Conservation (phyloP, 2,113 vertebrate genomes). For the Odontophorus gujanensis region DNA sequence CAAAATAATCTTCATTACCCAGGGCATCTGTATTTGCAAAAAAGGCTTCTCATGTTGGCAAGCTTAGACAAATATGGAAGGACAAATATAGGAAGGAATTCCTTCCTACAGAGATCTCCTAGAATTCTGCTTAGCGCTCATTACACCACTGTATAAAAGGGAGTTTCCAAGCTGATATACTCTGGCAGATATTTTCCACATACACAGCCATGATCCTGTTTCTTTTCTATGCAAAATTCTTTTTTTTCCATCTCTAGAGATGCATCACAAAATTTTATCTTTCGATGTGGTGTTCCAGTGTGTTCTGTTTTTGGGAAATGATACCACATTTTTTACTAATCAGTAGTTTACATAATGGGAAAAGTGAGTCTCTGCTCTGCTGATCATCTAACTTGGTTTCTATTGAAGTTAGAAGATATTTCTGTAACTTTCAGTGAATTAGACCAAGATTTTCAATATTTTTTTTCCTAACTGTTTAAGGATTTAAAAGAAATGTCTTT, state of each 20-base stretch:
- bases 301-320: not conserved
- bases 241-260: not conserved
- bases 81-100: not conserved
- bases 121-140: not conserved
- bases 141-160: not conserved
- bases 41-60: not conserved
- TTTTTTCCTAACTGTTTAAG: not conserved
- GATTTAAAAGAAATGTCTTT: not conserved
- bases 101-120: not conserved
- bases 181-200: not conserved
- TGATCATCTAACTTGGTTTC: not conserved
- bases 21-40: not conserved
- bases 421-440: not conserved
- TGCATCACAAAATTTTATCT: not conserved
- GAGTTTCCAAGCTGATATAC: not conserved
- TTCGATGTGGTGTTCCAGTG: not conserved
- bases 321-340: not conserved
- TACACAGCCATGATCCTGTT: not conserved
- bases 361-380: not conserved
- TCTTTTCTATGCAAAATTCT: not conserved
- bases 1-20: not conserved
- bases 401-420: not conserved
- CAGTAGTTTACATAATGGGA: not conserved
- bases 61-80: not conserved
- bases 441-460: not conserved